Conservation (phyloP, 2,888 invertebrate genomes). For the Microplitis manilae region DNA sequence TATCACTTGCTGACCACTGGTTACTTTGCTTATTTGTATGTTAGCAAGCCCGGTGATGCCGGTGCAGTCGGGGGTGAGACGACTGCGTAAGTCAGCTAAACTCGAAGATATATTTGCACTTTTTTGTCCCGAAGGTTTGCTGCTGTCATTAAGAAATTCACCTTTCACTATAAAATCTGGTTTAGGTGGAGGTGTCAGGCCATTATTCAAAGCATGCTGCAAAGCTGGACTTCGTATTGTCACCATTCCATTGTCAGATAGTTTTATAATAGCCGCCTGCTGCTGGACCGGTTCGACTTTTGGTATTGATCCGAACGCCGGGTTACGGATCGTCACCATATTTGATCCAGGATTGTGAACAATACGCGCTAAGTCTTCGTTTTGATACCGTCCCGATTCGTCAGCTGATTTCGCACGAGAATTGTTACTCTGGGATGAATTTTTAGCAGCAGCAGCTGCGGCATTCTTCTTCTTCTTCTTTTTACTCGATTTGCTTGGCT, state of each 20-base stretch:
- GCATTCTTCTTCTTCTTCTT: conserved; percentile 70
- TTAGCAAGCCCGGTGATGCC: conserved; percentile 65
- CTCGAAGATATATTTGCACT: conserved; percentile 61
- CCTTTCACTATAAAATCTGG: conserved; percentile 69
- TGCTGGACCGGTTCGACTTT: conserved; percentile 72
- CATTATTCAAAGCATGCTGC: conserved; percentile 71
- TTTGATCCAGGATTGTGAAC: conserved; percentile 73
- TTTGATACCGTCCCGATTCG: conserved; percentile 52
- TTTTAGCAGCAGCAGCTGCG: conserved; percentile 48
- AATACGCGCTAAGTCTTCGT: conserved; percentile 70
- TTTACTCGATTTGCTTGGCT: conserved; percentile 74
- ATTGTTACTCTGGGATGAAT: conserved; percentile 10
- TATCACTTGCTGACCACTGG: conserved; percentile 64
- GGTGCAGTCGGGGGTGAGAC: conserved; percentile 61
- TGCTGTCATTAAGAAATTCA: conserved; percentile 52
- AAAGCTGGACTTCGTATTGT: conserved; percentile 85
- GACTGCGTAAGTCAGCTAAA: conserved; percentile 63
- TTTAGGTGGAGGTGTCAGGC: conserved; percentile 66
- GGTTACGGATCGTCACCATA: conserved; percentile 85
- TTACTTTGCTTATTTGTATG: conserved; percentile 69
- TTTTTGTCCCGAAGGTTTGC: conserved; percentile 52
- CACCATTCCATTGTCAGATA: conserved; percentile 85
- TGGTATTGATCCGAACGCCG: conserved; percentile 81
- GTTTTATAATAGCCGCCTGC: conserved; percentile 79
- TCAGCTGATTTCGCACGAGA: conserved; percentile 18